Base-by-base conservation (phyloP, 2,797 vertebrate genomes). In the Sebastolobus altivelis region DNA sequence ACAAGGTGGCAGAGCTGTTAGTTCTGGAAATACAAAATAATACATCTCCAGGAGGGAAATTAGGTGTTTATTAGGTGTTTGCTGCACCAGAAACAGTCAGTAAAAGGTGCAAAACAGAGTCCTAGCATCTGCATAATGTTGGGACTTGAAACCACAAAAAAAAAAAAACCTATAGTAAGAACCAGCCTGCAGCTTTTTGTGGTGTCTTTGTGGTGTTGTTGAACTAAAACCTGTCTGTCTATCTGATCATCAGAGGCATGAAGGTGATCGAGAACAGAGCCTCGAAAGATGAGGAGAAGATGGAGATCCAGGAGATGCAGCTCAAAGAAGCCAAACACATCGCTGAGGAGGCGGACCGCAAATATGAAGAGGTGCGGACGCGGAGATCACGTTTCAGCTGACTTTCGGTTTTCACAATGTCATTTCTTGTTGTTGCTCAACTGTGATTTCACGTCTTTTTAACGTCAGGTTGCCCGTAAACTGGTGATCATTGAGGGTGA, bases 211-310 rank as follows among this genome's bases (percentile, higher is more conserved):
- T 27, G 4, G 27, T 27, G 25, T 22, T 20, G 49, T 69, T 80
- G 12, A 72, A n/a, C 18, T 68, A 4, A 75, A 49, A 2, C 1
- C 8, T 14, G 4, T 68, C 8, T 27, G 8, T 77, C 2, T 58
- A 72, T 66, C 31, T 61, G 11, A 0, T 72, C 68, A 61, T 60
- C 93, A 99, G 98, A 92, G 98, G 98, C 52, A 99, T 99, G 97
- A 99, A 99, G 92, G 99, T 99, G 80, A 99, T 99, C 7, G 99
- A 99, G 92, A 99, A 99, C 95, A 94, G 98, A 79, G 98, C 99
- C 14, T 97, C 97, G 96, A 99, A 99, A 86, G 98, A 99, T 0
- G 98, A 99, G 90, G 98, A 99, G 94, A 99, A 98, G 90, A 99
- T 99, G 99, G 98, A 99, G 92, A 96, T 99, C 65, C 98, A 99